These are phyloP conservation scores for Poeciliopsis retropinna DNA, from an alignment of 2,113 vertebrate genomes.

Conservation along the genomic window DNA sequence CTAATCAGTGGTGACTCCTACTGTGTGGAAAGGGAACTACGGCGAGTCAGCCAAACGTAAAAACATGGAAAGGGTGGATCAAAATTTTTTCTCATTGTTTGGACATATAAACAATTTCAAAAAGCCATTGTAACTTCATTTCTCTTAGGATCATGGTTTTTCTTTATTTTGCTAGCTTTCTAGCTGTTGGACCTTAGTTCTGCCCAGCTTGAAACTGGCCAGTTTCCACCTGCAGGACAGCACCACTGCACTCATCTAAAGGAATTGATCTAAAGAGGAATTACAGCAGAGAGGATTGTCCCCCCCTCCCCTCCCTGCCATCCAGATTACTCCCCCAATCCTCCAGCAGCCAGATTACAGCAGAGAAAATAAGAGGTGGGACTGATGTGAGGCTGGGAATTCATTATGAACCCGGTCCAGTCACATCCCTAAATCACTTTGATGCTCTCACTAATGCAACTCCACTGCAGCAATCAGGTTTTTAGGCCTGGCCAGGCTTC, in stretches of 20 bases:
- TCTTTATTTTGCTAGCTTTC: too few species aligned
- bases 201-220: neutral
- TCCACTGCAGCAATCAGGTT: slow-evolving; percentile 31
- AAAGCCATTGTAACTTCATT: too few species aligned
- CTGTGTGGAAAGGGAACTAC: too few species aligned
- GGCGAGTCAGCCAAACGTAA: too few species aligned
- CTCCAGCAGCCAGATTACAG: slow-evolving; percentile 65
- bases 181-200: too few species aligned
- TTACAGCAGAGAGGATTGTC: slow-evolving; percentile 45
- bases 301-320: slow-evolving; percentile 16
- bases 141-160: neutral
- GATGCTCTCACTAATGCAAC: slow-evolving; percentile 18
- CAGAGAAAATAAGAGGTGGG: slow-evolving; percentile 65
- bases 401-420: slow-evolving; percentile 65
- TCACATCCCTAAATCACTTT: slow-evolving; percentile 43
- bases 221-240: neutral
- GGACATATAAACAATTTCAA: neutral
- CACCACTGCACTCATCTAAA: neutral
- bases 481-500: neutral
- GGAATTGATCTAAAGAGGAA: slow-evolving; percentile 24
- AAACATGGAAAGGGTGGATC: too few species aligned
- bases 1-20: too few species aligned
- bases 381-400: slow-evolving; percentile 56
- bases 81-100: neutral
- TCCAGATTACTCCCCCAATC: slow-evolving; percentile 73